Percentiles rank a stretch among this genome's conserved stretches.
Conservation (phyloP, 2,888 invertebrate species). For the Leptura quadrifasciata region DNA sequence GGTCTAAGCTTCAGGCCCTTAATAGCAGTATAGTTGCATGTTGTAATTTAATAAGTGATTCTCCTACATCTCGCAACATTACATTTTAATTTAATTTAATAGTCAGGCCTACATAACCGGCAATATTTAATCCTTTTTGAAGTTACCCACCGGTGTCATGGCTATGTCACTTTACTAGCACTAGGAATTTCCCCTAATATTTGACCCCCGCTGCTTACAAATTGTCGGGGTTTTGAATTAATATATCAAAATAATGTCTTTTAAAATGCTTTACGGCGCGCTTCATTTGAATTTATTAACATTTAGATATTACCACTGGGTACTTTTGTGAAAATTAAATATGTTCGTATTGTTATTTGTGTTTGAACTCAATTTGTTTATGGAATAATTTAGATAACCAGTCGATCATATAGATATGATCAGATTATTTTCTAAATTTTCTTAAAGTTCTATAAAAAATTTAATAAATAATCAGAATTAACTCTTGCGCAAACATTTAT, state of each 20-base stretch:
- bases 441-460: too few species aligned
- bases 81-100: constrained; percentile 72
- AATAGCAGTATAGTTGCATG: constrained; percentile 68
- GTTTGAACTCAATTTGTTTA: too few species aligned
- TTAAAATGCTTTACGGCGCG: constrained; percentile 28
- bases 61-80: constrained; percentile 69
- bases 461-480: too few species aligned
- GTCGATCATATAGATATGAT: too few species aligned
- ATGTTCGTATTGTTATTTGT: too few species aligned
- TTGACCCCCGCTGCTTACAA: constrained; percentile 69
- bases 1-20: constrained; percentile 60
- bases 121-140: constrained; percentile 68
- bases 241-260: constrained; percentile 68
- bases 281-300: constrained; percentile 38
- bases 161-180: constrained; percentile 64
- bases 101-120: constrained; percentile 65
- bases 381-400: too few species aligned
- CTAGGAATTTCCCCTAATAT: constrained; percentile 62
- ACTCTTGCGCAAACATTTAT: too few species aligned
- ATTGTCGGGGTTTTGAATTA: constrained; percentile 71
- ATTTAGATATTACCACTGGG: constrained; percentile 6
- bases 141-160: constrained; percentile 65
- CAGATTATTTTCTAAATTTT: too few species aligned
- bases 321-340: constrained; percentile 16
- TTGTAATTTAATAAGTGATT: constrained; percentile 71